Evolutionary conservation across 1,140 invertebrate genomes (phyloP), one percentile per base, ranked within the genome.

Genomic region (Odontomachus brunneus): DNA sequence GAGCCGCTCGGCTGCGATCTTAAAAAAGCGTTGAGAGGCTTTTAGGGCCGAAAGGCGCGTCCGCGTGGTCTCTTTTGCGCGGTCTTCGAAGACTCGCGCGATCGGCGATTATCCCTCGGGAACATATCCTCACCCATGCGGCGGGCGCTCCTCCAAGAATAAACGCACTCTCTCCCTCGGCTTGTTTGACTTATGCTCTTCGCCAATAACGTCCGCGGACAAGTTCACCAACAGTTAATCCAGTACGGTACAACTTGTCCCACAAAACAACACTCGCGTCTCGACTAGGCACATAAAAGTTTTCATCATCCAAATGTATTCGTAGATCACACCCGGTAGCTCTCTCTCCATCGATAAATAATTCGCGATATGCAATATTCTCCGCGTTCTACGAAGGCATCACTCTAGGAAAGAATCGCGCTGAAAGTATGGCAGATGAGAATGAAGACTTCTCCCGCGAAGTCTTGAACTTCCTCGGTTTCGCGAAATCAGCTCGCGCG

Each of bases 21-120:
- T 69, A 57, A 71, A 80, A 80, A 80, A 80, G 33, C 63, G 75
- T 17, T 57, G 62, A 14, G 4, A 76, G 65, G 24, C 63, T 78
- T 55, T 78, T 69, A 78, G 22, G 4, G 29, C 14, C 63, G 29
- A 22, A 69, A 57, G 74, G 55, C 17, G 26, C 57, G 44, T 22
- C 49, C 38, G 15, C 22, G 15, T 71, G 38, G 38, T 29, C 19
- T 69, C 44, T 71, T 71, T 44, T 57, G 15, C 65, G 44, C 51
- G 55, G 33, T 38, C 29, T 53, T 53, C 48, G 48, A 76, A 29
- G 26, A 24, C 22, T 49, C 24, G n/a, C 48, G 48, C 48, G 48
- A 59, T 80, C 65, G 75, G 1, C 17, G 22, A 80, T 80, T 69
- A 71, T 59, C 51, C 22, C 44, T 22, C 33, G 65, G n/a, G 60